Percentiles rank a stretch among this genome's conserved stretches.
Evolutionary conservation across 1,140 invertebrate species (phyloP).

Genomic region (Gryllus bimaculatus): DNA sequence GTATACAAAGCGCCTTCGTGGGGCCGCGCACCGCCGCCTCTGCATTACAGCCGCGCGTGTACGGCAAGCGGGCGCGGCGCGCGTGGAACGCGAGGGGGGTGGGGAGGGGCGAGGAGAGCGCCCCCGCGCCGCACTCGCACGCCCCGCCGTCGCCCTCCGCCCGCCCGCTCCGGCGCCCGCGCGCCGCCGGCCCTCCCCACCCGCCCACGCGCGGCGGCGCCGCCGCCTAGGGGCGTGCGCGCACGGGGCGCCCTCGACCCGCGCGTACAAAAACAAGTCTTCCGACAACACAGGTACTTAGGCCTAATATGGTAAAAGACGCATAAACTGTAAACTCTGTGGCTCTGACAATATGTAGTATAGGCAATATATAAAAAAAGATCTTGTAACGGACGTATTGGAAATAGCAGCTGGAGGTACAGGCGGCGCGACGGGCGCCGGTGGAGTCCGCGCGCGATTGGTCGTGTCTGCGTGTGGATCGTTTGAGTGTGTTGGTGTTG

Average conservation of each 20-base stretch:
- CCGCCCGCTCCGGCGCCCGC: no score
- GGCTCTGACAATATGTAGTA: background rate
- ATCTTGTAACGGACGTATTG: background rate
- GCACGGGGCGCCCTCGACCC: background rate
- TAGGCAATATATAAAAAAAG: conserved; percentile 6
- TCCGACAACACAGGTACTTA: background rate
- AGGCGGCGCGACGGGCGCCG: background rate
- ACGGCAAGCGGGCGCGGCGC: no score
- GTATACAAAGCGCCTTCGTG: background rate
- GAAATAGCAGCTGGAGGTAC: background rate
- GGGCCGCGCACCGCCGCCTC: no score
- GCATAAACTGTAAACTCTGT: background rate
- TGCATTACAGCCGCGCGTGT: background rate
- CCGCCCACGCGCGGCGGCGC: no score
- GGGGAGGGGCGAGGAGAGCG: no score
- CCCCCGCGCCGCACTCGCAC: no score
- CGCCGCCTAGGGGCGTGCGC: no score
- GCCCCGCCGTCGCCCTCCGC: no score
- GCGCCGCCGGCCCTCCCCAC: no score
- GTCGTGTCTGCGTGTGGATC: background rate
- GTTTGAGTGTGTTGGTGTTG: background rate
- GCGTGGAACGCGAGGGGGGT: no score
- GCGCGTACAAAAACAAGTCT: background rate
- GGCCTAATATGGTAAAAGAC: background rate
- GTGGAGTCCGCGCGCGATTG: background rate